Percentiles rank a stretch among this genome's conserved stretches.
phyloP scores from a whole-genome alignment of 2,113 vertebrate genomes.

The Sylvilagus bachmani region DNA sequence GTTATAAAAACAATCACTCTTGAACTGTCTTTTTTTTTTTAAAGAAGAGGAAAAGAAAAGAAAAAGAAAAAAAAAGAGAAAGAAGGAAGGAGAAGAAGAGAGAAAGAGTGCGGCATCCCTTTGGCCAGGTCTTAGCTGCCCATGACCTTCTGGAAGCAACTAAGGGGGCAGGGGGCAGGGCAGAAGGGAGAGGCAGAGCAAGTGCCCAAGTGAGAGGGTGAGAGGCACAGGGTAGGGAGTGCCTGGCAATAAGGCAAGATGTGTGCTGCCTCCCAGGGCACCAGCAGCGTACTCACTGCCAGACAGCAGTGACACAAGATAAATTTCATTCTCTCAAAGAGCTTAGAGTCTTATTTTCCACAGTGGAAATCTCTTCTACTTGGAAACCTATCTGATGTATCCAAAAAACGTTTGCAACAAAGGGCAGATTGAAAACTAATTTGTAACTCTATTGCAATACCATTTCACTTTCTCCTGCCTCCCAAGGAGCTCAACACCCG shows the following conservation, averaged over 20 bases:
- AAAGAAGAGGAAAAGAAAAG: neutral
- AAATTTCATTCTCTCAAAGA: conserved; percentile 1
- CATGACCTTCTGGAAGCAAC: neutral
- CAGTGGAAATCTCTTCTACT: conserved; percentile 42
- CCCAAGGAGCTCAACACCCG: conserved; percentile 38
- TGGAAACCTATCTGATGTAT: conserved; percentile 19
- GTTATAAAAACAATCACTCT: neutral
- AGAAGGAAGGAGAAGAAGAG: no score
- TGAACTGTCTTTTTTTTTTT: neutral
- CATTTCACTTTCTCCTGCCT: conserved; percentile 50
- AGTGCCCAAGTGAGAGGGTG: neutral
- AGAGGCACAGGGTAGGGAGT: neutral
- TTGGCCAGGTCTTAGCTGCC: neutral
- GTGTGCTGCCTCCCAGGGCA: neutral
- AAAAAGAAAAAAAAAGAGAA: neutral
- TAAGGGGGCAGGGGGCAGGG: no score
- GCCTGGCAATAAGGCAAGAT: neutral
- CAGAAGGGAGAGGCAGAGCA: neutral
- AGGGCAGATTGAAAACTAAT: conserved; percentile 62
- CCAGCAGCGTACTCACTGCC: neutral
- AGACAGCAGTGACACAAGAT: neutral
- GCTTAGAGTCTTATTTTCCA: conserved; percentile 30
- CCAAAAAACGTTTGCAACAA: neutral
- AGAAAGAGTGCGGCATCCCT: neutral
- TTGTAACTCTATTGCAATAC: conserved; percentile 1